Conservation (phyloP, 2,113 vertebrate species). For the Ellobius talpinus region DNA sequence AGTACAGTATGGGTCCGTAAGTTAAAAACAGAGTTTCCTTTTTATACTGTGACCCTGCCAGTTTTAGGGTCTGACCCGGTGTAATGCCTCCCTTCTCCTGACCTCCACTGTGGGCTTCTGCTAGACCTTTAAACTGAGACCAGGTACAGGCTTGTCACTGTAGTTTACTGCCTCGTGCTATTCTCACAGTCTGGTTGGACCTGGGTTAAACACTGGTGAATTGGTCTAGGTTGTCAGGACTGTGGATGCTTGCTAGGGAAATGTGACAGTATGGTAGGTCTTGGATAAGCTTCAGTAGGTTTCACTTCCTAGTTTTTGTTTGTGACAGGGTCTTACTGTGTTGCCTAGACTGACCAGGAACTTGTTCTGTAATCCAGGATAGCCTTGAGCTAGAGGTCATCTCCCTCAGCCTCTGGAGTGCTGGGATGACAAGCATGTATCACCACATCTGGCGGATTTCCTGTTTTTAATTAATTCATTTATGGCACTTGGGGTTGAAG, state of each 20-base stretch:
- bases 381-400: not conserved
- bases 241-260: constrained; percentile 5
- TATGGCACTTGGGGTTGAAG: not conserved
- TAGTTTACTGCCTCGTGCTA: not conserved
- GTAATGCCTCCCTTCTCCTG: not conserved
- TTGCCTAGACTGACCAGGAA: not conserved
- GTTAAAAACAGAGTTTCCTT: not conserved
- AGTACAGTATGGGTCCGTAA: not conserved
- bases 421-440: not conserved
- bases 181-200: not conserved
- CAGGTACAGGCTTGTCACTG: not conserved
- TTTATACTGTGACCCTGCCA: constrained; percentile 2
- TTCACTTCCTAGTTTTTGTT: not conserved
- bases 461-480: not conserved
- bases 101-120: not conserved
- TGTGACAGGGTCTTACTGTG: not conserved
- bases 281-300: not conserved
- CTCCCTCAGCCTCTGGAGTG: not conserved
- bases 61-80: constrained; percentile 20
- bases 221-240: constrained; percentile 16
- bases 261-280: not conserved
- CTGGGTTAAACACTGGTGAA: not conserved
- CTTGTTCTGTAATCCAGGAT: not conserved
- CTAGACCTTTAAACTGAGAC: not conserved
- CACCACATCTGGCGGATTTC: not conserved